Conservation (phyloP, 1,140 invertebrate species). For the Macrosteles quadrilineatus region DNA sequence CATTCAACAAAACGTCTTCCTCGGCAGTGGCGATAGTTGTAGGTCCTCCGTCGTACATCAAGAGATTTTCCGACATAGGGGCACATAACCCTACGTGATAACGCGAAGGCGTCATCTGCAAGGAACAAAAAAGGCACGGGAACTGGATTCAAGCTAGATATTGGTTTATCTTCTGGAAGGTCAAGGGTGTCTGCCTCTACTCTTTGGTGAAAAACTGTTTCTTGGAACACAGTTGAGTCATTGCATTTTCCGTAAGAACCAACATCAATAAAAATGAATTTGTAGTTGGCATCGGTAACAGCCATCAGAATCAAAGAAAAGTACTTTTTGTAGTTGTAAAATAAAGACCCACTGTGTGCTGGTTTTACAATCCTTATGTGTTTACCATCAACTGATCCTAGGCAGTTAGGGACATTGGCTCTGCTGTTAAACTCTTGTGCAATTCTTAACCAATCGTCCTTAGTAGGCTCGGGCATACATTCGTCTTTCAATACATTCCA, state of each 20-base stretch:
- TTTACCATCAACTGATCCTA: slow-evolving; percentile 49
- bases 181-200: background rate
- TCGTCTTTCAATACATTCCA: background rate
- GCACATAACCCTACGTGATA: slow-evolving; percentile 13
- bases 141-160: background rate
- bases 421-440: slow-evolving; percentile 13
- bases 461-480: too few relatives aligned
- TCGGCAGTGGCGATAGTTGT: background rate
- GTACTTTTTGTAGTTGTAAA: slow-evolving; percentile 51
- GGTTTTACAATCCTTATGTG: slow-evolving; percentile 51
- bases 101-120: slow-evolving; percentile 3
- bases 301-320: slow-evolving; percentile 52
- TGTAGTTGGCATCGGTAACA: slow-evolving; percentile 51
- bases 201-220: background rate
- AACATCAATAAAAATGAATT: slow-evolving; percentile 51
- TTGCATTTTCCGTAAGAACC: slow-evolving; percentile 49
- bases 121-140: background rate
- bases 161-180: background rate
- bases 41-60: background rate
- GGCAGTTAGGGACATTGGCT: slow-evolving; percentile 48
- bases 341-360: slow-evolving; percentile 45
- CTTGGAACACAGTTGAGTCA: background rate
- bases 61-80: background rate
- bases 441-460: slow-evolving; percentile 13
- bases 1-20: background rate